phyloP scores from a whole-genome alignment of 2,888 invertebrate genomes.

The Caenorhabditis afra region DNA sequence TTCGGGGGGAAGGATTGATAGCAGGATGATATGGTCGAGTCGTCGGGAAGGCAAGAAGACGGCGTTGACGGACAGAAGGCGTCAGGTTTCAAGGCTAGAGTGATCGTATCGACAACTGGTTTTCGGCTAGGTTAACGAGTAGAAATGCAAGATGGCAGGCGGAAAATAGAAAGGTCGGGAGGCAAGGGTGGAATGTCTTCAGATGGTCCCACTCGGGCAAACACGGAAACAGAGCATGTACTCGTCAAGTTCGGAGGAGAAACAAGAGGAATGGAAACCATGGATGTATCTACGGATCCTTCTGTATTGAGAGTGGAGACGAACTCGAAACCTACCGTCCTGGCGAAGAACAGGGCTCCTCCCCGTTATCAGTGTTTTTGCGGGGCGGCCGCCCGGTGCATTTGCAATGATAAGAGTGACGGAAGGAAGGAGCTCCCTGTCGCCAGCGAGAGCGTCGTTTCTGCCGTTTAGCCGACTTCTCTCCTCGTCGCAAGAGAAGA shows the following conservation, averaged over 20 bases:
- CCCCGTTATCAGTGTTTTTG: slow-evolving; percentile 33
- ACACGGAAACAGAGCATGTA: too few species aligned
- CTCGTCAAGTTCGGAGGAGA: too few species aligned
- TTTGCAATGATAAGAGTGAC: slow-evolving; percentile 8
- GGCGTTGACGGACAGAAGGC: background rate
- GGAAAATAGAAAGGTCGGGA: background rate
- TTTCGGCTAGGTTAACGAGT: slow-evolving; percentile 1
- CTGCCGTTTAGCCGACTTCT: slow-evolving; percentile 37
- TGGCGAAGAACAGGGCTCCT: background rate
- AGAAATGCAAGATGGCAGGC: slow-evolving; percentile 9
- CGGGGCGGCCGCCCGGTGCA: slow-evolving; percentile 8
- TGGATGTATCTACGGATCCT: too few species aligned
- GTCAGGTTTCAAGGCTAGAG: slow-evolving; percentile 52
- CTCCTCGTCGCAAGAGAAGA: slow-evolving; percentile 47
- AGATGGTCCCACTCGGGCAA: too few species aligned
- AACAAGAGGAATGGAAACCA: too few species aligned
- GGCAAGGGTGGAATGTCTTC: too few species aligned
- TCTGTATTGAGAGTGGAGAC: too few species aligned
- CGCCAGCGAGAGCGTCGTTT: background rate
- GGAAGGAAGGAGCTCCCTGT: too few species aligned
- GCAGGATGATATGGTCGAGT: slow-evolving; percentile 9
- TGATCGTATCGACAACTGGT: slow-evolving; percentile 52
- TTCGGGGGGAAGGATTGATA: slow-evolving; percentile 22
- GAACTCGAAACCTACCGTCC: too few species aligned
- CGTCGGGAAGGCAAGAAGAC: background rate